A percentile compares a stretch with the other conserved stretches of the same genome.
Evolutionary conservation across 2,888 invertebrate species (phyloP).

Genomic region (Physocephala rufipes): DNA sequence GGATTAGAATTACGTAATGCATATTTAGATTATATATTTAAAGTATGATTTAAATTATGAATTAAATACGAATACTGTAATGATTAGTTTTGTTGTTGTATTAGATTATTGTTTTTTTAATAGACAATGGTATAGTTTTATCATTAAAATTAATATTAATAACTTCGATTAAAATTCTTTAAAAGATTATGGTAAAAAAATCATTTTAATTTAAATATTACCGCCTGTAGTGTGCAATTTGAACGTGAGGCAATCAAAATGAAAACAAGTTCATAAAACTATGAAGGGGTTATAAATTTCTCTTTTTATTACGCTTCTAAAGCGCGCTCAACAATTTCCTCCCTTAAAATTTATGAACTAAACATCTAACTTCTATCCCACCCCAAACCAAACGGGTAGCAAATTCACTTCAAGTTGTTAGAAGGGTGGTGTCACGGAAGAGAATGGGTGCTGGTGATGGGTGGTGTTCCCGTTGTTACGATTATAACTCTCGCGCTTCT

Average conservation of each 20-base stretch:
- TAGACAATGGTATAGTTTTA: too few species aligned
- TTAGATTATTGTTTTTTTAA: too few species aligned
- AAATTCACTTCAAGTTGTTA: slow-evolving; percentile 5
- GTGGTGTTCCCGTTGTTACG: background rate
- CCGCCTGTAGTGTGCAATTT: background rate
- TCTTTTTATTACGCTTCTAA: background rate
- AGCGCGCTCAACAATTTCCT: background rate
- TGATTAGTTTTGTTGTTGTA: too few species aligned
- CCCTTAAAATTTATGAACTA: slow-evolving; percentile 18
- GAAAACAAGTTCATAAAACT: background rate
- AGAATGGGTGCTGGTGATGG: background rate
- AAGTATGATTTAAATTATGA: too few species aligned
- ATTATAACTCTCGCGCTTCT: background rate
- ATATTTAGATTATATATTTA: background rate
- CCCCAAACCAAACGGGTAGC: background rate
- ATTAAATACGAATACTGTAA: too few species aligned
- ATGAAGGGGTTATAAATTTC: background rate
- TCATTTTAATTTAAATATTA: too few species aligned
- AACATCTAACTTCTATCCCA: background rate
- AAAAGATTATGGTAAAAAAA: too few species aligned
- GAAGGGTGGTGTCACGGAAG: background rate
- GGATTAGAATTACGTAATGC: slow-evolving; percentile 41
- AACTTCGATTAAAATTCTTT: too few species aligned
- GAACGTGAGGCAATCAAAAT: background rate
- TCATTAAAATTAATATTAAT: too few species aligned